Conservation (phyloP, 2,888 invertebrate species). For the Heliconius cydno region DNA sequence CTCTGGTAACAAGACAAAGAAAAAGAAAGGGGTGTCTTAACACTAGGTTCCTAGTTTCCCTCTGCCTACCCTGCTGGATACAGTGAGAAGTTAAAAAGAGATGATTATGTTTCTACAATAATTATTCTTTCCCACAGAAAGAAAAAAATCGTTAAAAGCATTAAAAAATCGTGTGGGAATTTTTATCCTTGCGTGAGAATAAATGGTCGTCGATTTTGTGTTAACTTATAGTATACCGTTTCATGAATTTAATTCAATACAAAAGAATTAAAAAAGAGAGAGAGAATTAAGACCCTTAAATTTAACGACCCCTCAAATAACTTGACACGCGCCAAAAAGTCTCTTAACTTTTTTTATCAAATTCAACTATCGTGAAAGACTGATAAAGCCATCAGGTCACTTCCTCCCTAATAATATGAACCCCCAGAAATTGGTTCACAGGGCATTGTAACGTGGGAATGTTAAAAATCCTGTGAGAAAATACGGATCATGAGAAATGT, state of each 20-base stretch:
- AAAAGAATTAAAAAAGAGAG: not conserved
- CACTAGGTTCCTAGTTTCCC: too few species aligned
- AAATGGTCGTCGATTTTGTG: not conserved
- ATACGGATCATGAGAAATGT: conserved; percentile 19
- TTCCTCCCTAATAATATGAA: not conserved
- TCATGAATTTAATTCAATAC: not conserved
- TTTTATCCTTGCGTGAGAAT: conserved; percentile 17
- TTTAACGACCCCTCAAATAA: not conserved
- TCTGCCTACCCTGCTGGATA: too few species aligned
- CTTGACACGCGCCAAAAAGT: conserved; percentile 23
- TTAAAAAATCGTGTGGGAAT: conserved; percentile 16
- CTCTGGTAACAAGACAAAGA: too few species aligned
- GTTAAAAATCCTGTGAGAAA: conserved; percentile 18
- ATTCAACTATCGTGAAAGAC: conserved; percentile 7
- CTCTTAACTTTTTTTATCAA: not conserved
- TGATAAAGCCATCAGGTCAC: conserved; percentile 14
- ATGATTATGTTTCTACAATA: not conserved
- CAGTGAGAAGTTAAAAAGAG: too few species aligned
- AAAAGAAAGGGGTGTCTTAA: too few species aligned
- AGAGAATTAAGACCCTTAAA: not conserved
- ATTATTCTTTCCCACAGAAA: not conserved
- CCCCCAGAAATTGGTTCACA: conserved; percentile 27
- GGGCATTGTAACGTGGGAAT: conserved; percentile 30
- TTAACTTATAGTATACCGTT: not conserved
- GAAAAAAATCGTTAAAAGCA: not conserved